A percentile compares a stretch with the other conserved stretches of the same genome.
phyloP scores from a whole-genome alignment of 2,797 vertebrate genomes.

The Notolepis coatsorum region DNA sequence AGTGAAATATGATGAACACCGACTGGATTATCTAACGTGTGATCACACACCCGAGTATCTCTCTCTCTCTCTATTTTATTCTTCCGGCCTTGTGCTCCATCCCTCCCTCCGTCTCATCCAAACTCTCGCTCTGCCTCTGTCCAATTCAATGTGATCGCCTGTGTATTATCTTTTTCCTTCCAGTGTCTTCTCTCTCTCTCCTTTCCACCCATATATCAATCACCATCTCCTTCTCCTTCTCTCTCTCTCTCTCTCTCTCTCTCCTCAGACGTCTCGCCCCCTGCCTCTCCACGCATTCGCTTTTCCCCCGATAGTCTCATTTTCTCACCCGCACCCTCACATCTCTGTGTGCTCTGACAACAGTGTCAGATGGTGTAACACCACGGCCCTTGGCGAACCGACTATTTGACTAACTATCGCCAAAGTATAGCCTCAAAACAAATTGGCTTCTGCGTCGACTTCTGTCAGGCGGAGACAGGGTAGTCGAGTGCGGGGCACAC shows the following conservation, averaged over 20 bases:
- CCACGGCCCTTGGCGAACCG: neutral
- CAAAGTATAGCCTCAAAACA: slow-evolving; percentile 19
- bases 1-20: too few relatives aligned
- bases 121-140: too few relatives aligned
- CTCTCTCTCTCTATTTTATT: too few relatives aligned
- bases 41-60: too few relatives aligned
- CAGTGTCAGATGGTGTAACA: neutral
- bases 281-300: neutral
- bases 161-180: too few relatives aligned
- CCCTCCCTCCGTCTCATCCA: too few relatives aligned
- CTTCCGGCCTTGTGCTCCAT: too few relatives aligned
- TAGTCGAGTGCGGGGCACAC: neutral
- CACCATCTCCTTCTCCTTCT: neutral
- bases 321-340: neutral
- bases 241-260: neutral
- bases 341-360: neutral
- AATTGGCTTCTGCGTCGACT: neutral
- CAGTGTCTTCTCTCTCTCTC: neutral
- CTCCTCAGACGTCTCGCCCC: neutral
- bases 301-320: neutral
- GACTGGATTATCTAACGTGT: too few relatives aligned
- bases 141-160: too few relatives aligned
- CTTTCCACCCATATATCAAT: neutral
- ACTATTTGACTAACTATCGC: slow-evolving; percentile 5
- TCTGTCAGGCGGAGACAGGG: neutral